Conservation (phyloP, 2,797 vertebrate genomes). For the Siniperca scherzeri region DNA sequence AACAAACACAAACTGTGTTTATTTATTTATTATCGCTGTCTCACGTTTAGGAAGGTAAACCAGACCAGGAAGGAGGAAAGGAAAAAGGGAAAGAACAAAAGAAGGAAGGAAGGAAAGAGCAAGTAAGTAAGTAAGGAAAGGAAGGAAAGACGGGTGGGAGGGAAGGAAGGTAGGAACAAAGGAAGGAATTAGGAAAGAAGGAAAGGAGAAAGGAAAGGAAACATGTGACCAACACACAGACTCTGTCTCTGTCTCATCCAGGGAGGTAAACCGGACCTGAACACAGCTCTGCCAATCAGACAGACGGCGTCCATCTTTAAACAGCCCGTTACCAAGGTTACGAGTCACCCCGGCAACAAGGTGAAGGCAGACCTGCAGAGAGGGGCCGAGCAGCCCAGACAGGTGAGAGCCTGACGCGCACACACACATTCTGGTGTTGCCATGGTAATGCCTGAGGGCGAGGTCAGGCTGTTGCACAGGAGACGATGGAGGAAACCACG, state of each 20-base stretch:
- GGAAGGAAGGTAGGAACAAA: not conserved
- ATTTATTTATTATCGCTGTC: not conserved
- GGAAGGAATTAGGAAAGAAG: not conserved
- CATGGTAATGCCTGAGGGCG: conserved; percentile 6
- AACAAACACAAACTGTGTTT: not conserved
- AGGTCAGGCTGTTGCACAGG: conserved; percentile 26
- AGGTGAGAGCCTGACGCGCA: conserved; percentile 80
- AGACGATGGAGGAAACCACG: not conserved
- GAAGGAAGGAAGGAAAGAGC: not conserved
- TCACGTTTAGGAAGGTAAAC: not conserved
- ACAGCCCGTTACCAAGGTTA: conserved; percentile 96
- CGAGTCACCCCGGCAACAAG: conserved; percentile 93
- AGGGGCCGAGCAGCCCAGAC: conserved; percentile 91
- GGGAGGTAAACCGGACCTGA: conserved; percentile 92
- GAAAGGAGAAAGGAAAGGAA: not conserved
- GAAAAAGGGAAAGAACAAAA: not conserved
- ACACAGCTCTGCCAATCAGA: conserved; percentile 94
- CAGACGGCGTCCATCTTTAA: conserved; percentile 98
- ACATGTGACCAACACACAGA: conserved; percentile 1
- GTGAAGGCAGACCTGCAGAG: conserved; percentile 93
- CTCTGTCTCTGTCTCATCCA: conserved; percentile 59
- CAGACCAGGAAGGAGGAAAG: conserved; percentile 1
- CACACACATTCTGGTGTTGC: not conserved
- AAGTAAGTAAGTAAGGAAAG: not conserved
- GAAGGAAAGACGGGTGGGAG: not conserved